Evolutionary conservation across 2,888 invertebrate genomes (phyloP).

Genomic region (Ptychoptera contaminata): DNA sequence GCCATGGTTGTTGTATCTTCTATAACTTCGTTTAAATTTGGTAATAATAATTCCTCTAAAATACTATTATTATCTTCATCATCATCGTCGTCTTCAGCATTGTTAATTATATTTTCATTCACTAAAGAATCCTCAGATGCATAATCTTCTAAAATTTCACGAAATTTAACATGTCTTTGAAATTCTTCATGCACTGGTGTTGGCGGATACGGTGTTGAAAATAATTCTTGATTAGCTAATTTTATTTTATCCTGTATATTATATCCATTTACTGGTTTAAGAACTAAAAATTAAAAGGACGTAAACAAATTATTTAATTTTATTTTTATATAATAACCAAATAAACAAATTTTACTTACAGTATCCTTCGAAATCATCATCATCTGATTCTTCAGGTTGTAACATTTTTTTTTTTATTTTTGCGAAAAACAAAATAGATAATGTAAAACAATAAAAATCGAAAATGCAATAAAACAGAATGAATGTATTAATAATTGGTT

Average conservation of each 20-base stretch:
- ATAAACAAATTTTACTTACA: slow-evolving; percentile 20
- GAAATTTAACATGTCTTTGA: slow-evolving; percentile 31
- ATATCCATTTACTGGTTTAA: slow-evolving; percentile 35
- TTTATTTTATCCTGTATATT: slow-evolving; percentile 37
- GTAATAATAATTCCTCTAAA: neutral
- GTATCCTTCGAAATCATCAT: slow-evolving; percentile 29
- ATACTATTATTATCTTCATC: neutral
- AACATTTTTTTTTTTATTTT: slow-evolving; percentile 14
- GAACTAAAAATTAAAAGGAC: slow-evolving; percentile 19
- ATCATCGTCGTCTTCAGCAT: neutral
- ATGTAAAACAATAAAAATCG: too few relatives aligned
- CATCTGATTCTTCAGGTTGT: slow-evolving; percentile 27
- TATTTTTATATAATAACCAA: too few relatives aligned
- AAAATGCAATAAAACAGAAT: too few relatives aligned
- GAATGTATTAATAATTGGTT: too few relatives aligned
- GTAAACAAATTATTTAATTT: too few relatives aligned
- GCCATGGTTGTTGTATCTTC: neutral
- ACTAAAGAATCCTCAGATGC: slow-evolving; percentile 30
- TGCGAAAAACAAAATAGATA: too few relatives aligned
- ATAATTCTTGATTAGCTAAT: slow-evolving; percentile 35
- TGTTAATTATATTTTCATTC: slow-evolving; percentile 12
- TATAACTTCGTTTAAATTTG: neutral
- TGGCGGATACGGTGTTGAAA: slow-evolving; percentile 15
- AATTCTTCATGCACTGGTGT: neutral
- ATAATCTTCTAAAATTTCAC: slow-evolving; percentile 33